phyloP scores from a whole-genome alignment of 2,888 invertebrate species.

The Biston betularia region DNA sequence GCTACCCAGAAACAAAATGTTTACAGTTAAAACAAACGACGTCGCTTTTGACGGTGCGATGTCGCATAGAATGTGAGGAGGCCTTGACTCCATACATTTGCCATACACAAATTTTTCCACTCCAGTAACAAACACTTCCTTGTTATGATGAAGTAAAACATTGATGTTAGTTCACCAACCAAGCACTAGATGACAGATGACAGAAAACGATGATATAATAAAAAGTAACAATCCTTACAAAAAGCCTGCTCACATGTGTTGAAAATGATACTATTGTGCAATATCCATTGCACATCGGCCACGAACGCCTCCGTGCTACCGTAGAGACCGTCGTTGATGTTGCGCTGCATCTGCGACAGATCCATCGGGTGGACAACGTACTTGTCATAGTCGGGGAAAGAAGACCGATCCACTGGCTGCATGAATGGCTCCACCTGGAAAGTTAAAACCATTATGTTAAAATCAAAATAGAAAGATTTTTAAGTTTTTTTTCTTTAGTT shows the following conservation, averaged over 20 bases:
- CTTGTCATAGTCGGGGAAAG: constrained; percentile 92
- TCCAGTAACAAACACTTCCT: too few species aligned
- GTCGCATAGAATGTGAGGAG: too few species aligned
- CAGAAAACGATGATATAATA: constrained; percentile 38
- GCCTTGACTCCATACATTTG: too few species aligned
- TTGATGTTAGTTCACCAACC: constrained; percentile 18
- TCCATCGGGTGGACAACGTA: constrained; percentile 96
- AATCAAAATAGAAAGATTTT: background rate
- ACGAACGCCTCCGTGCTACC: constrained; percentile 96
- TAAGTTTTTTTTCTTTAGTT: too few species aligned
- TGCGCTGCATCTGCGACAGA: constrained; percentile 90
- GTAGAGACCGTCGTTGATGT: constrained; percentile 91
- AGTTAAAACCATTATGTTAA: background rate
- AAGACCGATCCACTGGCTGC: constrained; percentile 89
- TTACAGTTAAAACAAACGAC: too few species aligned
- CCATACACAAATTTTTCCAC: too few species aligned
- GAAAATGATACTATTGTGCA: constrained; percentile 96
- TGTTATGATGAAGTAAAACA: background rate
- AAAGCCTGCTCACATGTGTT: constrained; percentile 91
- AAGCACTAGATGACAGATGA: constrained; percentile 26
- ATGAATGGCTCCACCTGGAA: constrained; percentile 92
- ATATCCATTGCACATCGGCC: constrained; percentile 96
- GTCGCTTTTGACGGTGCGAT: too few species aligned
- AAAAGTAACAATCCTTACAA: constrained; percentile 49
- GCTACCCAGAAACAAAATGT: too few species aligned